phyloP scores from a whole-genome alignment of 1,140 invertebrate species.

The Lordiphosa clarofinis region DNA sequence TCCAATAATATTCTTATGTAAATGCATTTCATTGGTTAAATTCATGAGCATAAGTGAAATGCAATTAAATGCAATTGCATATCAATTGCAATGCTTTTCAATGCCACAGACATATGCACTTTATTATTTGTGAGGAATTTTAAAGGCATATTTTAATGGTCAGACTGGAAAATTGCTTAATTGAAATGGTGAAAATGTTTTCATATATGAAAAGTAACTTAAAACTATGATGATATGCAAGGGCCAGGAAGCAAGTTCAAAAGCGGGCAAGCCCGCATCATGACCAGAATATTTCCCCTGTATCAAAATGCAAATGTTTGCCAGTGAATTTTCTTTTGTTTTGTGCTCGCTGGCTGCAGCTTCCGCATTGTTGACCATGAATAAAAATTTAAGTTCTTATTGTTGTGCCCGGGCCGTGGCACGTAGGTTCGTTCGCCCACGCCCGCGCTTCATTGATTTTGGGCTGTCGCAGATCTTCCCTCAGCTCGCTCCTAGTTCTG shows the following conservation, averaged over 20 bases:
- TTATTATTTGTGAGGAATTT: conserved; percentile 11
- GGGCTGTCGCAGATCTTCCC: conserved; percentile 4
- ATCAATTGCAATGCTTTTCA: conserved; percentile 21
- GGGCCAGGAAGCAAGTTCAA: conserved; percentile 20
- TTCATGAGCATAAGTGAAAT: conserved; percentile 16
- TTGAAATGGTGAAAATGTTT: not conserved
- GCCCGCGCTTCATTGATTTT: conserved; percentile 60
- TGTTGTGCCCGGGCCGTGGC: conserved; percentile 55
- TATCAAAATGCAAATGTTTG: conserved; percentile 60
- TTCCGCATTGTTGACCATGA: conserved; percentile 77
- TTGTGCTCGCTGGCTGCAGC: conserved; percentile 56
- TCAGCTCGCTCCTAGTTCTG: conserved; percentile 15
- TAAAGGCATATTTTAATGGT: conserved; percentile 10
- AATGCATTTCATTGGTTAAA: not conserved
- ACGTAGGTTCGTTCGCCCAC: conserved; percentile 51
- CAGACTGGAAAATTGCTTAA: not conserved
- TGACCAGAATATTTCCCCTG: conserved; percentile 30
- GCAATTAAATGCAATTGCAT: conserved; percentile 37
- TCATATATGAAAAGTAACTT: too few relatives aligned
- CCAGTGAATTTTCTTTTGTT: conserved; percentile 68
- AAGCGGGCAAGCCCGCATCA: conserved; percentile 41
- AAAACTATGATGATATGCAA: not conserved
- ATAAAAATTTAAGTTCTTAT: conserved; percentile 77
- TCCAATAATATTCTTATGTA: too few relatives aligned
- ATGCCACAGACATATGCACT: conserved; percentile 1